Evolutionary conservation across 2,797 vertebrate species (phyloP).

Genomic region (Carapus acus): DNA sequence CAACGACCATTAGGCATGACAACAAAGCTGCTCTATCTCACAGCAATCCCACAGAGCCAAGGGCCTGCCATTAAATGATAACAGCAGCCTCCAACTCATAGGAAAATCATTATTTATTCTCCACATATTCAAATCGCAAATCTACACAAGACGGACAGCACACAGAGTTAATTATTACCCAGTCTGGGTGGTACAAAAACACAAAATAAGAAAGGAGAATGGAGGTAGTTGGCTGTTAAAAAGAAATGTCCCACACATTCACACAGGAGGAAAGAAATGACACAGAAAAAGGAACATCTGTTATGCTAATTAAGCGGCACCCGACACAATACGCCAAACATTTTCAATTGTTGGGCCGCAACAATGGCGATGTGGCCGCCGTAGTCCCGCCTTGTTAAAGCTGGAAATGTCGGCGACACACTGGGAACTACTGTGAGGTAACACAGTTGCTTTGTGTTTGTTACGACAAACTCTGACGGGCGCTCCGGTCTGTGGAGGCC

Average conservation of each 20-base stretch:
- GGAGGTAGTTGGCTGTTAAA: conserved; percentile 44
- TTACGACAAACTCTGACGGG: no score
- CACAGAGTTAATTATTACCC: conserved; percentile 8
- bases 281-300: not conserved
- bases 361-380: not conserved
- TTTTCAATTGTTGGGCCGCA: not conserved
- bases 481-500: no score
- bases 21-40: conserved; percentile 60
- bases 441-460: no score
- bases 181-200: conserved; percentile 26
- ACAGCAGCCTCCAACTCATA: not conserved
- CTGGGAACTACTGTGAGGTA: no score
- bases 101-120: conserved; percentile 30
- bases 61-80: not conserved
- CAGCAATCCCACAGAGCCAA: conserved; percentile 16
- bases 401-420: not conserved
- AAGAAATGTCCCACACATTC: conserved; percentile 3
- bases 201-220: conserved; percentile 17
- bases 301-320: not conserved
- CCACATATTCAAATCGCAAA: conserved; percentile 21
- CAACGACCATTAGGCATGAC: not conserved
- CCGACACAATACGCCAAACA: not conserved
- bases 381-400: not conserved
- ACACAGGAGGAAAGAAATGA: not conserved
- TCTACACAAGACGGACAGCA: conserved; percentile 7